Evolutionary conservation across 2,888 invertebrate species (phyloP).

Genomic region (Cylloceria caligata): DNA sequence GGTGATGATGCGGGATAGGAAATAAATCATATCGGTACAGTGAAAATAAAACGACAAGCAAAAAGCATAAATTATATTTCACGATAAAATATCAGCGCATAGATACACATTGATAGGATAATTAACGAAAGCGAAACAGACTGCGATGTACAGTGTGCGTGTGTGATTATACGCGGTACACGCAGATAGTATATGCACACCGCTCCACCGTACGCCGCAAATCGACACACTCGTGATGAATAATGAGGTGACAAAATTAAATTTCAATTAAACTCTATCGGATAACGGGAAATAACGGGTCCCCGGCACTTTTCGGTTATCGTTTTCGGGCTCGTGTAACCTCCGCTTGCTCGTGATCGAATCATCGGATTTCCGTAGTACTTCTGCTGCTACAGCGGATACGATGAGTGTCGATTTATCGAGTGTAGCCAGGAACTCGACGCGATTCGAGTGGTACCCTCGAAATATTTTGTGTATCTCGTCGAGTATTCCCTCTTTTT

Average conservation of each 20-base stretch:
- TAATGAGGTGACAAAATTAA: conserved; percentile 80
- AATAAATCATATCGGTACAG: conserved; percentile 38
- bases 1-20: conserved; percentile 28
- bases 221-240: conserved; percentile 80
- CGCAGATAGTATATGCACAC: conserved; percentile 54
- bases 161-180: conserved; percentile 10
- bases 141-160: conserved; percentile 36
- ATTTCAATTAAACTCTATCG: conserved; percentile 79
- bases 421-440: conserved; percentile 23
- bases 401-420: conserved; percentile 57
- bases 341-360: conserved; percentile 54
- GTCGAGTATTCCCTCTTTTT: not conserved
- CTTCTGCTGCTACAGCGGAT: conserved; percentile 39
- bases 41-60: conserved; percentile 40
- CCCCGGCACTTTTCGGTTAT: conserved; percentile 66
- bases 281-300: conserved; percentile 75
- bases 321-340: conserved; percentile 62
- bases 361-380: conserved; percentile 64
- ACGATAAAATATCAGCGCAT: conserved; percentile 34
- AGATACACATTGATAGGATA: conserved; percentile 45
- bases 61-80: conserved; percentile 66
- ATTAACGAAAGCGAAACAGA: conserved; percentile 68
- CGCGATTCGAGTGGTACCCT: conserved; percentile 30
- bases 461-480: conserved; percentile 46
- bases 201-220: conserved; percentile 73